phyloP scores from a whole-genome alignment of 2,113 vertebrate genomes.

The Ameiurus melas region DNA sequence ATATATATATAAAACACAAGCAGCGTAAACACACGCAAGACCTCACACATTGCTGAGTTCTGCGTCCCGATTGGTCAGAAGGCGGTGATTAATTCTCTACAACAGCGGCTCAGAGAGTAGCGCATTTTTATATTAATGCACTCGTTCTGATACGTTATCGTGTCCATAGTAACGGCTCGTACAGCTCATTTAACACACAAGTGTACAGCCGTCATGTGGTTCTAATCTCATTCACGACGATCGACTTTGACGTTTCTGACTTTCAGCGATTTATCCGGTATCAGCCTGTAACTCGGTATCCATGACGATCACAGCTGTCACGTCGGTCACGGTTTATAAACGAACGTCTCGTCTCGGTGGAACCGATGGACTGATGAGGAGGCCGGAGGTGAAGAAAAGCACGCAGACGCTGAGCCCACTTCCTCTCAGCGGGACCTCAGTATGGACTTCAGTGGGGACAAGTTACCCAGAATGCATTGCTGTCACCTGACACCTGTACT shows the following conservation, averaged over 20 bases:
- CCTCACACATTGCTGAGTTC: not conserved
- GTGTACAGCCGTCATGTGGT: conserved; percentile 52
- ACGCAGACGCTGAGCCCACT: not conserved
- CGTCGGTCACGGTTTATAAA: not conserved
- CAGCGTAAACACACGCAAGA: not conserved
- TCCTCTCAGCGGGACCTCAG: not conserved
- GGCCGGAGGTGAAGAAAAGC: not conserved
- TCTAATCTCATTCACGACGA: conserved; percentile 53
- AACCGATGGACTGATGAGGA: not conserved
- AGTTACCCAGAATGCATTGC: not conserved
- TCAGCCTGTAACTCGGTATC: conserved; percentile 10
- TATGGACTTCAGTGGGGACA: not conserved
- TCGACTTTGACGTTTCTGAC: conserved; percentile 26
- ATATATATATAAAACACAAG: not conserved
- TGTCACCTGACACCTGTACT: not conserved
- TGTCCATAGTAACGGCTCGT: not conserved
- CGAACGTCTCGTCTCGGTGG: not conserved
- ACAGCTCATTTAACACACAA: not conserved
- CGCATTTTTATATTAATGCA: not conserved
- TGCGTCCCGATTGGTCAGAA: not conserved
- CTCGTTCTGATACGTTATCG: not conserved
- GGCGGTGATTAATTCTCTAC: not conserved
- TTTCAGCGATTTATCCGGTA: conserved; percentile 57
- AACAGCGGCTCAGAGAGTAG: not conserved
- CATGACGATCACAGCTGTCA: not conserved